Evolutionary conservation across 2,888 invertebrate species (phyloP).

Genomic region (Ophioninae sp.): DNA sequence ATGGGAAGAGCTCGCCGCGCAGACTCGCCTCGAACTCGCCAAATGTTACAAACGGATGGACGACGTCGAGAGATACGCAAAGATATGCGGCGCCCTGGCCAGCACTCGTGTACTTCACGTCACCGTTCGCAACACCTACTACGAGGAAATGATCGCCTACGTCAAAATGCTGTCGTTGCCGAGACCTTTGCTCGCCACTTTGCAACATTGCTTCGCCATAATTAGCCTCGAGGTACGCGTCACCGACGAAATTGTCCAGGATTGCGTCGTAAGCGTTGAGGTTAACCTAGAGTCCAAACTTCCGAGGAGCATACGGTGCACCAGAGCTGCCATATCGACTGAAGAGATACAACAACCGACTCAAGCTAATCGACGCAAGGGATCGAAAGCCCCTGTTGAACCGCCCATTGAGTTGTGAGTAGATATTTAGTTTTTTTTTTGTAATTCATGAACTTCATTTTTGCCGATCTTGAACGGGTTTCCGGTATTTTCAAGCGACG

Average conservation of each 20-base stretch:
- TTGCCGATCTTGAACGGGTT: fast-evolving
- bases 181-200: conserved; percentile 82
- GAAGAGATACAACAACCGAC: conserved; percentile 82
- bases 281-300: conserved; percentile 84
- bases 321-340: conserved; percentile 85
- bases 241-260: conserved; percentile 84
- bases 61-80: conserved; percentile 89
- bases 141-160: conserved; percentile 90
- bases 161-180: conserved; percentile 82
- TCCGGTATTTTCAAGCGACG: no score
- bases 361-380: conserved; percentile 80
- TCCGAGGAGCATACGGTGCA: conserved; percentile 86
- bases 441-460: neutral
- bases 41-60: conserved; percentile 91
- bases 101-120: conserved; percentile 89
- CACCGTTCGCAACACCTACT: conserved; percentile 88
- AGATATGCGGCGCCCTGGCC: conserved; percentile 90
- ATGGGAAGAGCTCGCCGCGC: conserved; percentile 92
- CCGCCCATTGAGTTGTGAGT: conserved; percentile 79
- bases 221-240: conserved; percentile 83
- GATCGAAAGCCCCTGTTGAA: conserved; percentile 81
- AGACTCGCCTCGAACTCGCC: conserved; percentile 91
- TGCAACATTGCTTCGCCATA: conserved; percentile 84
- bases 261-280: conserved; percentile 83
- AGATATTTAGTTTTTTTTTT: conserved; percentile 45